Conservation (phyloP, 2,113 vertebrate species). For the Upupa epops region DNA sequence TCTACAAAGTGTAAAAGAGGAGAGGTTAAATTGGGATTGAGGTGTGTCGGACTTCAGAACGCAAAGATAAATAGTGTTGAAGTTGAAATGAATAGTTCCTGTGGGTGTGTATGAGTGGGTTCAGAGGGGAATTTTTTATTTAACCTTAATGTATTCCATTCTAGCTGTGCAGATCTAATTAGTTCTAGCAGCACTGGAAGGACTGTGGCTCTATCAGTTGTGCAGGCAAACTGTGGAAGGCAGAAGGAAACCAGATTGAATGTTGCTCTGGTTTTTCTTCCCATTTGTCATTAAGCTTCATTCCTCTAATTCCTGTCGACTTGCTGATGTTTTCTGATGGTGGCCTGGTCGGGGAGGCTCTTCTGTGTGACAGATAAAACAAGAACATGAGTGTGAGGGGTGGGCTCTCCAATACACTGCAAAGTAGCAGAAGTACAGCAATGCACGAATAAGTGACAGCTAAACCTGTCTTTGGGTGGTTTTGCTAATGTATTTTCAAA, state of each 20-base stretch:
- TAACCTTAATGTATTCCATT: neutral
- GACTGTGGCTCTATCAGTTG: neutral
- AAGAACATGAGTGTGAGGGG: neutral
- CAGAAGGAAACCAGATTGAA: neutral
- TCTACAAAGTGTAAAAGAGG: neutral
- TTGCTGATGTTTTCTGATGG: neutral
- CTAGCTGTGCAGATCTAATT: neutral
- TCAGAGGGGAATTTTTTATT: conserved; percentile 22
- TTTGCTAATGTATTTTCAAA: neutral
- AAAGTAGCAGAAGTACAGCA: neutral
- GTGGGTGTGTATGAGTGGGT: neutral
- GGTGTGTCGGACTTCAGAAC: conserved; percentile 14
- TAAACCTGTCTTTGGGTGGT: neutral
- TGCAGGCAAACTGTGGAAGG: neutral
- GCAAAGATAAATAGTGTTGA: conserved; percentile 35
- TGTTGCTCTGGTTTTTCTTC: neutral
- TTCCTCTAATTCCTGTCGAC: neutral
- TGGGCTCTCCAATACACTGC: neutral
- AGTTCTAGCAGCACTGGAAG: neutral
- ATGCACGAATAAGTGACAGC: neutral
- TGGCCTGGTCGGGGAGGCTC: neutral
- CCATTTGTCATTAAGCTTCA: neutral
- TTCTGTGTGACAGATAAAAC: neutral
- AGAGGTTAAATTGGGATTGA: conserved; percentile 42
- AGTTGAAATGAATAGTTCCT: conserved; percentile 31